Percentiles rank a stretch among this genome's conserved stretches.
These are phyloP conservation scores for Struthio camelus DNA, from an alignment of 2,113 vertebrate species.

Conservation along the genomic window DNA sequence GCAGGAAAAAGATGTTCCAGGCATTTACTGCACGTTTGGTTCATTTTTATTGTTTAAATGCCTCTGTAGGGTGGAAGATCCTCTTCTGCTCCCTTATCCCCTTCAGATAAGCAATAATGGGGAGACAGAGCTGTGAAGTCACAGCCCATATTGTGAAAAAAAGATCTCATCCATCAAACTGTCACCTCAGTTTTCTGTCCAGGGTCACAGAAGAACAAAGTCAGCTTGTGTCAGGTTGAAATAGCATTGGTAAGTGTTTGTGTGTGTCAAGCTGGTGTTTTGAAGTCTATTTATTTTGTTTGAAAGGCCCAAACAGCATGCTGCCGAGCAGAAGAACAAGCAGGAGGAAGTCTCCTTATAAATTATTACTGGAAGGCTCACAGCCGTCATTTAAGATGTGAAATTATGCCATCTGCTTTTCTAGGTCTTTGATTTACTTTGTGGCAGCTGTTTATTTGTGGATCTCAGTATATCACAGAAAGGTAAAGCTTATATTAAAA, in stretches of 20 bases:
- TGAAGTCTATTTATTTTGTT: conserved; percentile 75
- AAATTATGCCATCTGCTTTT: conserved; percentile 72
- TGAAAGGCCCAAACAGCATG: conserved; percentile 74
- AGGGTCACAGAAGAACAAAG: conserved; percentile 75
- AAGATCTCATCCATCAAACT: conserved; percentile 78
- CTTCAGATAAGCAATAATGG: conserved; percentile 48
- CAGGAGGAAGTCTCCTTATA: conserved; percentile 62
- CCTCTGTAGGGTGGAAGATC: conserved; percentile 17
- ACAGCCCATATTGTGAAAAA: conserved; percentile 72
- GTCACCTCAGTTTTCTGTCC: conserved; percentile 73
- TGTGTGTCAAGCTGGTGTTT: conserved; percentile 72
- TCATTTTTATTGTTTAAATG: conserved; percentile 36
- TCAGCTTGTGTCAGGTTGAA: conserved; percentile 69
- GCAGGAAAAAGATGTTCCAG: neutral
- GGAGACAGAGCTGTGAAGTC: conserved; percentile 69
- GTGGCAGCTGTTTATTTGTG: conserved; percentile 23
- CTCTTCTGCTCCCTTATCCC: conserved; percentile 28
- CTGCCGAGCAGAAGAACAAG: conserved; percentile 65
- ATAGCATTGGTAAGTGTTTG: conserved; percentile 72
- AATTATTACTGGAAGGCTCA: conserved; percentile 68
- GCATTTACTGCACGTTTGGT: neutral
- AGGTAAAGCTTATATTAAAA: conserved; percentile 67
- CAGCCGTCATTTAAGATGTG: conserved; percentile 54
- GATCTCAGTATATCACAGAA: conserved; percentile 15
- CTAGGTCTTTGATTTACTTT: conserved; percentile 55